Evolutionary conservation across 1,140 invertebrate species (phyloP), one percentile per base, ranked within the genome.

Genomic region (Drosophila nigromelanica): DNA sequence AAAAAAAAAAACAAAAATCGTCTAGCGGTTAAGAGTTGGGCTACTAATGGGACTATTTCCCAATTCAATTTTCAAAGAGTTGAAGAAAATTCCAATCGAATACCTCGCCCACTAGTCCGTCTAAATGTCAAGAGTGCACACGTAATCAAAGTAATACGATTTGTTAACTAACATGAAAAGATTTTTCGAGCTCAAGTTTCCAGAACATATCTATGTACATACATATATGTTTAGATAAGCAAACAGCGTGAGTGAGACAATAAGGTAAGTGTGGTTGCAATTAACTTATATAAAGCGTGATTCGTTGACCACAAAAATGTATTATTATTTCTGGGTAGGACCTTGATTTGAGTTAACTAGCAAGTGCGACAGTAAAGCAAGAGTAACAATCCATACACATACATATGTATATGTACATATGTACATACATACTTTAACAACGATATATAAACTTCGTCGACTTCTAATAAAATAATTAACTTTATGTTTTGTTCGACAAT

Each of bases 171-270:
- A 35, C 47, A 24, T 4, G 10, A 10, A 27, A 5, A 18, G 50
- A 35, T 35, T 35, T 51, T 35, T 18, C 48, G 7, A 51, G 48
- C 48, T 47, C 47, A 70, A 55, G 50, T 58, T 61, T 37, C 47
- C 47, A 11, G 47, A 27, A 5, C 12, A 45, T 11, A 24, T 7
- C 0, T 18, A 18, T 18, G 2, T 4, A 50, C 4, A 8, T 5
- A 35, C 15, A 18, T 45, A 14, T 64, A n/a, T 7, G 5, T 51
- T 45, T 66, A 64, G 62, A 66, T 66, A 59, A 52, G 52, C 39
- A 66, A 72, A 59, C 69, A 66, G 37, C 52, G 52, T 15, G n/a
- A 21, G 21, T 55, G 33, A 35, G 54, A 55, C 15, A 60, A 11
- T 59, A 11, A 5, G 4, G 11, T 14, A 12, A 35, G 33, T 12